Evolutionary conservation across 2,113 vertebrate species (phyloP).

Genomic region (Carettochelys insculpta): DNA sequence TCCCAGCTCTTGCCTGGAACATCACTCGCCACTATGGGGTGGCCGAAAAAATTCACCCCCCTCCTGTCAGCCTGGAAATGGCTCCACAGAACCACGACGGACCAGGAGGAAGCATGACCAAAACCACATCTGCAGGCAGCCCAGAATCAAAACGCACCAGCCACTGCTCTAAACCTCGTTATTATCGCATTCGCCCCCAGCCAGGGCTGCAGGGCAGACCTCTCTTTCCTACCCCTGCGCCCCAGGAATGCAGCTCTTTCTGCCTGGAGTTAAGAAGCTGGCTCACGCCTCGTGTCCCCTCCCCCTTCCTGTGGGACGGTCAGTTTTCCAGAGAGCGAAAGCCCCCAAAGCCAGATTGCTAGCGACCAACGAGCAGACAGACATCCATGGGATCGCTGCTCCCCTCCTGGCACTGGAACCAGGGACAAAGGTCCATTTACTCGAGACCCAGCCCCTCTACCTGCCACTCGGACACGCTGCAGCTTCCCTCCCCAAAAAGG

Average conservation of each 20-base stretch:
- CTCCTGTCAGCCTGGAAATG: not conserved
- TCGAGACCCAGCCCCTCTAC: not conserved
- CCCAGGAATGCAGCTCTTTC: not conserved
- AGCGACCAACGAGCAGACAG: not conserved
- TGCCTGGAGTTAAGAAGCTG: not conserved
- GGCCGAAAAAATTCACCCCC: not conserved
- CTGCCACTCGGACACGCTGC: not conserved
- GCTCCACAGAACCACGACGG: not conserved
- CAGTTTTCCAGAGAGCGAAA: not conserved
- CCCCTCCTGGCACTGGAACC: not conserved
- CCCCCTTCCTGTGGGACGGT: not conserved
- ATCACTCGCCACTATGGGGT: not conserved
- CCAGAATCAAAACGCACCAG: not conserved
- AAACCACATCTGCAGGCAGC: rapidly evolving
- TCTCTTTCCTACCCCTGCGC: not conserved
- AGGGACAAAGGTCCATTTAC: not conserved
- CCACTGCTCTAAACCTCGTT: not conserved
- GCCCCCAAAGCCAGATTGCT: not conserved
- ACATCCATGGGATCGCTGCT: not conserved
- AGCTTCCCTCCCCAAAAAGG: not conserved
- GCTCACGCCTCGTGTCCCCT: not conserved
- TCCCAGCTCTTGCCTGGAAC: not conserved
- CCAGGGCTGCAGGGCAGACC: not conserved
- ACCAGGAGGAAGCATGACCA: not conserved
- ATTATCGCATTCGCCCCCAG: not conserved